phyloP scores from a whole-genome alignment of 1,140 invertebrate genomes.

The Steinernema feltiae region DNA sequence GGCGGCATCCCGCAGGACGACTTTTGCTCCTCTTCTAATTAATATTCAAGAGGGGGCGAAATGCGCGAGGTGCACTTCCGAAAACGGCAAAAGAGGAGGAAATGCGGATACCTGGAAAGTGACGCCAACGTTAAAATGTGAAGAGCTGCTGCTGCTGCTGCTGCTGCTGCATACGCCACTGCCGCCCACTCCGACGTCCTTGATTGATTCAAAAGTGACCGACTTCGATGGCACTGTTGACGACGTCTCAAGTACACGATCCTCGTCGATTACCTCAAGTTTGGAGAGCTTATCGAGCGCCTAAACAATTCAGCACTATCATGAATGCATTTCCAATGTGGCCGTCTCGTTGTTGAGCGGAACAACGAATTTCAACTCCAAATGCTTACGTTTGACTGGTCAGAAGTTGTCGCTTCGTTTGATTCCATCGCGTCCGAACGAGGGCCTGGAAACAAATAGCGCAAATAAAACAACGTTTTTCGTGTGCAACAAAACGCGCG shows the following conservation, averaged over 20 bases:
- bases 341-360: too few relatives aligned
- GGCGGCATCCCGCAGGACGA: not conserved
- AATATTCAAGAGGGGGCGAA: not conserved
- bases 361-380: too few relatives aligned
- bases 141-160: not conserved
- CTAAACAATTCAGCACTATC: not conserved
- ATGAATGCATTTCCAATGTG: too few relatives aligned
- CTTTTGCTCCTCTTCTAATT: not conserved
- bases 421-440: not conserved
- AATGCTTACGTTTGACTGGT: not conserved
- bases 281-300: not conserved
- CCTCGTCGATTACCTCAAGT: constrained; percentile 13
- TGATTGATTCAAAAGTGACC: not conserved
- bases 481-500: too few relatives aligned
- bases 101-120: not conserved
- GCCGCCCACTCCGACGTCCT: not conserved
- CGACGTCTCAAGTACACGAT: not conserved
- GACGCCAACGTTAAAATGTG: too few relatives aligned
- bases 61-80: not conserved
- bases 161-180: too few relatives aligned
- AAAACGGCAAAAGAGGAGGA: not conserved
- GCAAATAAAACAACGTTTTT: too few relatives aligned
- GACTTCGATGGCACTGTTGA: not conserved
- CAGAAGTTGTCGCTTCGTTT: not conserved
- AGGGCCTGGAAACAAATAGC: too few relatives aligned